Evolutionary conservation across 2,113 vertebrate species (phyloP).

Genomic region (Lasiurus cinereus): DNA sequence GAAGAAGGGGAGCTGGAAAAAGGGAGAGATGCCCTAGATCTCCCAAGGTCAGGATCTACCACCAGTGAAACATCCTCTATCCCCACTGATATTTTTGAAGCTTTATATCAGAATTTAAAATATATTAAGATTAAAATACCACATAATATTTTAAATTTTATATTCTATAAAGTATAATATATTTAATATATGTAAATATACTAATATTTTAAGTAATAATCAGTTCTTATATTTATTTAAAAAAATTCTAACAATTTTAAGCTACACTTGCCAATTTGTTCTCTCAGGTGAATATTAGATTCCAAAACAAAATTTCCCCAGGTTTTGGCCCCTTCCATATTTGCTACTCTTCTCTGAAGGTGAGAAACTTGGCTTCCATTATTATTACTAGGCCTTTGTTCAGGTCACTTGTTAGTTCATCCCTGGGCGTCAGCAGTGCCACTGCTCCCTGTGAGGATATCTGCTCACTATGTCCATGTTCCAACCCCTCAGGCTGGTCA

Average conservation of each 20-base stretch:
- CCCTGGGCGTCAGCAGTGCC: not conserved
- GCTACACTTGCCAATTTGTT: not conserved
- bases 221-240: not conserved
- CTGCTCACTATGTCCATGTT: not conserved
- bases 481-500: not conserved
- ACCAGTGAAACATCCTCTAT: not conserved
- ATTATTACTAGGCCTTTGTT: not conserved
- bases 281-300: not conserved
- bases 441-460: not conserved
- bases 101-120: constrained; percentile 11
- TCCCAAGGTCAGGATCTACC: not conserved
- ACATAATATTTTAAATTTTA: not conserved
- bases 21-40: not conserved
- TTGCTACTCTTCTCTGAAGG: not conserved
- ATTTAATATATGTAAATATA: not conserved
- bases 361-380: not conserved
- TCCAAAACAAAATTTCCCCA: constrained; percentile 5
- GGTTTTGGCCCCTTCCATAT: not conserved
- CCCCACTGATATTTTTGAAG: not conserved
- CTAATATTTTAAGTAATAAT: constrained; percentile 1
- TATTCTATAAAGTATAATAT: not conserved
- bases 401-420: not conserved
- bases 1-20: not conserved
- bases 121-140: not conserved
- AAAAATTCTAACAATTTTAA: constrained; percentile 6